Conservation (phyloP, 2,797 vertebrate genomes). For the Phrynocephalus vlangalii region DNA sequence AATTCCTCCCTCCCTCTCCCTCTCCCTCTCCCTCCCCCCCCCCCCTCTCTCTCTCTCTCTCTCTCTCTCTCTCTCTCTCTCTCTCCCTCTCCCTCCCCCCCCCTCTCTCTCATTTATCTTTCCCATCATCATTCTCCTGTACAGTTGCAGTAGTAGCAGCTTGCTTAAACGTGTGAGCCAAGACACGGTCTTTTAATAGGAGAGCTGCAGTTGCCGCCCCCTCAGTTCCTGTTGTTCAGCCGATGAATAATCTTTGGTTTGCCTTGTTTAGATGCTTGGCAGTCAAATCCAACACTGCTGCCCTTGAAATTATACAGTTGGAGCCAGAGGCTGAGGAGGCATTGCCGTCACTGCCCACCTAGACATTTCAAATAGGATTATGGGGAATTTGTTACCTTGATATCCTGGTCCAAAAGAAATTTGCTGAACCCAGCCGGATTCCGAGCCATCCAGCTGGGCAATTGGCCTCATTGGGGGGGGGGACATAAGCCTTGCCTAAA, state of each 20-base stretch:
- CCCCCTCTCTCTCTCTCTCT: not conserved
- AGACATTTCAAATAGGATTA: slow-evolving; percentile 1
- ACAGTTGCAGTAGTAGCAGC: not conserved
- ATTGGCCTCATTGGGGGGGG: no score
- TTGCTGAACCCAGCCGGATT: not conserved
- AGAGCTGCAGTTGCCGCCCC: not conserved
- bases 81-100: no score
- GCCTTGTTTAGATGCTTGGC: slow-evolving; percentile 12
- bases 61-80: not conserved
- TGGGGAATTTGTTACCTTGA: not conserved
- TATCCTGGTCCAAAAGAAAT: not conserved
- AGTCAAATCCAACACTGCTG: not conserved
- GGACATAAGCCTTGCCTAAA: not conserved
- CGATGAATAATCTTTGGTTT: not conserved
- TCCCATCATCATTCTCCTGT: not conserved
- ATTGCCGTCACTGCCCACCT: not conserved
- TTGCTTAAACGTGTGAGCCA: not conserved
- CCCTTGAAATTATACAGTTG: not conserved
- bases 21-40: no score
- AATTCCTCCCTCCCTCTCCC: not conserved
- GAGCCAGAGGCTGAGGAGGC: not conserved
- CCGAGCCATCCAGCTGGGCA: not conserved
- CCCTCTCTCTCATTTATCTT: no score
- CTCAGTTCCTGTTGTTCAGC: slow-evolving; percentile 43
- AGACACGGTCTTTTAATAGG: slow-evolving; percentile 20